Conservation (phyloP, 2,888 invertebrate species). For the Agapostemon virescens region DNA sequence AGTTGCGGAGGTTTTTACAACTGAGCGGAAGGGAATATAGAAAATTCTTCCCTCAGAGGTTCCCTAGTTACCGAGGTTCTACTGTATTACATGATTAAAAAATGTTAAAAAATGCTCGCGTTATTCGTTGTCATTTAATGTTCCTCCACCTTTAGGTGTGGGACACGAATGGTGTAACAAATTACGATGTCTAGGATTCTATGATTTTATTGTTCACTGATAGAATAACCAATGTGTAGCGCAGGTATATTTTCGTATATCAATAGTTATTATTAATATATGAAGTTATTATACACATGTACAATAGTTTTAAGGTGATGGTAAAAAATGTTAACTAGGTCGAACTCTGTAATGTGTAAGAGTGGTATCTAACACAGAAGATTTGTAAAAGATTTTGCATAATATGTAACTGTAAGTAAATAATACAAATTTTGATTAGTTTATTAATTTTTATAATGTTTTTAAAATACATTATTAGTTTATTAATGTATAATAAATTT, state of each 20-base stretch:
- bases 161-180: too few relatives aligned
- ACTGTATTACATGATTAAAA: too few relatives aligned
- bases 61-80: too few relatives aligned
- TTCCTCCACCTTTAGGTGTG: too few relatives aligned
- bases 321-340: not conserved
- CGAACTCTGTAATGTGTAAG: not conserved
- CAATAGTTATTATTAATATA: not conserved
- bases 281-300: not conserved
- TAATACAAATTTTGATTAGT: not conserved
- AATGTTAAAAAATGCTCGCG: too few relatives aligned
- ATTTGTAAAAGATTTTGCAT: not conserved
- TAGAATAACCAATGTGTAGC: too few relatives aligned
- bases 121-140: too few relatives aligned
- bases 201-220: too few relatives aligned
- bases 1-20: not conserved
- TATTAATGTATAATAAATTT: not conserved
- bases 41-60: too few relatives aligned
- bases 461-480: too few relatives aligned
- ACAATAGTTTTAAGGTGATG: not conserved
- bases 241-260: too few relatives aligned
- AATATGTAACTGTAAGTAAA: not conserved
- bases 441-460: not conserved
- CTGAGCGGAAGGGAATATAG: not conserved
- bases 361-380: not conserved
- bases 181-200: too few relatives aligned